These are phyloP conservation scores for Metalampra italica DNA, from an alignment of 2,888 invertebrate species.

Conservation along the genomic window DNA sequence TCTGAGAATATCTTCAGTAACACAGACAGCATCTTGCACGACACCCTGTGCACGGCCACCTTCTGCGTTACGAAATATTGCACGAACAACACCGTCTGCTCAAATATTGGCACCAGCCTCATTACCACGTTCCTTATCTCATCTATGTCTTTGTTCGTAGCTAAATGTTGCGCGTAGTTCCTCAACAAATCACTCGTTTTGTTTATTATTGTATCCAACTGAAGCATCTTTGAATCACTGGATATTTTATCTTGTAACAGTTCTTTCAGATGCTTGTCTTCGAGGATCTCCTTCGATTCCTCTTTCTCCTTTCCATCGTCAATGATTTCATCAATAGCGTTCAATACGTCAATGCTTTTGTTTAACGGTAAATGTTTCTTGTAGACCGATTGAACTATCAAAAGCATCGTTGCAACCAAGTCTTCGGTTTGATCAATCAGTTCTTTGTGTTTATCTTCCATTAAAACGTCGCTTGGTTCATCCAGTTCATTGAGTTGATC, in stretches of 20 bases:
- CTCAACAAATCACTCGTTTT: constrained; percentile 58
- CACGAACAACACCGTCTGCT: constrained; percentile 85
- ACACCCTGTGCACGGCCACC: constrained; percentile 86
- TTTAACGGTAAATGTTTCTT: constrained; percentile 58
- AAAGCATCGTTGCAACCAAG: constrained; percentile 51
- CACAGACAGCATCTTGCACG: constrained; percentile 90
- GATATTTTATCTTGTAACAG: constrained; percentile 81
- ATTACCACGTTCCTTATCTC: constrained; percentile 53
- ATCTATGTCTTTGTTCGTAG: constrained; percentile 33
- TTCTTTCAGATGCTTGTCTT: constrained; percentile 83
- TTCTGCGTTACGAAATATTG: constrained; percentile 90
- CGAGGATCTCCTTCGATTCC: constrained; percentile 70
- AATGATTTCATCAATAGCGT: constrained; percentile 57
- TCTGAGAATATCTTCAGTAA: constrained; percentile 91
- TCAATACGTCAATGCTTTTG: constrained; percentile 42
- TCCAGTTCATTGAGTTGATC: constrained; percentile 38
- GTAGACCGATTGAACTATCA: constrained; percentile 55
- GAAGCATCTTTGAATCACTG: constrained; percentile 79
- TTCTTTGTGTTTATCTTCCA: constrained; percentile 27
- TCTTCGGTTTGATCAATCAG: constrained; percentile 53
- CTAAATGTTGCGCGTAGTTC: constrained; percentile 59
- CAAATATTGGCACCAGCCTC: constrained; percentile 82
- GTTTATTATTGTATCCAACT: constrained; percentile 64
- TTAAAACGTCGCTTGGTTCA: constrained; percentile 29
- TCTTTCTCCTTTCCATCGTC: constrained; percentile 50